Conservation (phyloP, 2,797 vertebrate genomes). For the Phrynocephalus vlangalii region DNA sequence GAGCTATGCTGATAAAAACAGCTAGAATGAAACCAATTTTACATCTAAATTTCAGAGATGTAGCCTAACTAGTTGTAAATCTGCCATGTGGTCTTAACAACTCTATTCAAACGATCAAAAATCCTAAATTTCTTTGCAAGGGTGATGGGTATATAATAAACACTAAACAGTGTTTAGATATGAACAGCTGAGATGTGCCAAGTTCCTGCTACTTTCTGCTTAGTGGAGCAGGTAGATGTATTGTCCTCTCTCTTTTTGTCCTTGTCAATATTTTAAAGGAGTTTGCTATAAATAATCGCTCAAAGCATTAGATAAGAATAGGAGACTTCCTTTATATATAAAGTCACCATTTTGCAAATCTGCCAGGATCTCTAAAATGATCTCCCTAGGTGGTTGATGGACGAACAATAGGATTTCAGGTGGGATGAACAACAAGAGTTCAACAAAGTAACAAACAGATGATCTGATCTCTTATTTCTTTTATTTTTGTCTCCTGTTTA, state of each 20-base stretch:
- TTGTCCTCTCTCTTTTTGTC: constrained; percentile 9
- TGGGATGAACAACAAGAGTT: too few relatives aligned
- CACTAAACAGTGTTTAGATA: background rate
- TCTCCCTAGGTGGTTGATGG: too few relatives aligned
- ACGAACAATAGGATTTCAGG: too few relatives aligned
- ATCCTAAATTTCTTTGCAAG: background rate
- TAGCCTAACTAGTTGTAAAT: background rate
- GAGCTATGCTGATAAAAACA: constrained; percentile 15
- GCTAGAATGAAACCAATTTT: background rate
- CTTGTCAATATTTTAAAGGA: background rate
- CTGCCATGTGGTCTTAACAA: too few relatives aligned
- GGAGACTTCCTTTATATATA: background rate
- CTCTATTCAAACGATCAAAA: background rate
- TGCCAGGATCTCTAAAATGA: background rate
- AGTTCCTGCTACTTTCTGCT: background rate
- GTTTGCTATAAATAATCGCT: constrained; percentile 8
- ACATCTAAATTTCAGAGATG: background rate
- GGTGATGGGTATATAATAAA: background rate
- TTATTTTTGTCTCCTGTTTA: background rate
- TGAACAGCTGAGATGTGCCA: background rate
- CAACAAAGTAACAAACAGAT: too few relatives aligned
- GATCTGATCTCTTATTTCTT: background rate
- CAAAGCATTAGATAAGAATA: background rate
- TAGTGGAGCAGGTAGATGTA: constrained; percentile 1
- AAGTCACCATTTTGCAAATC: background rate